Percentiles rank a stretch among this genome's conserved stretches.
Conservation (phyloP, 2,113 vertebrate species). For the Psephotus haematonotus region DNA sequence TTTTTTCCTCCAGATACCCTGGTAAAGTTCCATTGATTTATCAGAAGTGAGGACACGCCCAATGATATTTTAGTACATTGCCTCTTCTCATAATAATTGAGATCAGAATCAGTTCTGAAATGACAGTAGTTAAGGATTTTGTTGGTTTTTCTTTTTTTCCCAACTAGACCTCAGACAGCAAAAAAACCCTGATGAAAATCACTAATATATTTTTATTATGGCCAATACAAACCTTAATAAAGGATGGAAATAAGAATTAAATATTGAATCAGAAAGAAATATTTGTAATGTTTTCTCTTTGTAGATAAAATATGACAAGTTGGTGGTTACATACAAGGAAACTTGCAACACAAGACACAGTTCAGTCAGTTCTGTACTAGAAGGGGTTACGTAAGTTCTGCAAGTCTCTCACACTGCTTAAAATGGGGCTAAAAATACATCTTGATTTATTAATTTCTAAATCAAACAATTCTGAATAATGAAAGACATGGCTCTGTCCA, state of each 20-base stretch:
- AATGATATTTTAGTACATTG: background rate
- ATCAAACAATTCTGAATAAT: background rate
- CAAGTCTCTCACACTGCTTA: background rate
- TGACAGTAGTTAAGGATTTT: background rate
- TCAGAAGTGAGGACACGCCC: background rate
- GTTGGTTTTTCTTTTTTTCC: background rate
- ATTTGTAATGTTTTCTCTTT: background rate
- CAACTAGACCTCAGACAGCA: background rate
- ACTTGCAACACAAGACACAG: background rate
- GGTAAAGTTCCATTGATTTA: background rate
- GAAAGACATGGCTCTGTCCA: background rate
- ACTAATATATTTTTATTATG: background rate
- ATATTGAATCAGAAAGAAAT: background rate
- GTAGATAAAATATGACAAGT: background rate
- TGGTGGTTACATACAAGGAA: background rate
- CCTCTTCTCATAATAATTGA: background rate
- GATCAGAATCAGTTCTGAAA: background rate
- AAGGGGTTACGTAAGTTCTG: background rate
- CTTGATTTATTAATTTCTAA: background rate
- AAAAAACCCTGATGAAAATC: background rate
- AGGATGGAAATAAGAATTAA: background rate
- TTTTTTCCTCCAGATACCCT: background rate
- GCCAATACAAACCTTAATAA: background rate
- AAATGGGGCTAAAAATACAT: background rate
- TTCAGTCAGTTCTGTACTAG: background rate